These are phyloP conservation scores for Phylloscopus trochiloides DNA, from an alignment of 2,113 vertebrate species.

Conservation along the genomic window DNA sequence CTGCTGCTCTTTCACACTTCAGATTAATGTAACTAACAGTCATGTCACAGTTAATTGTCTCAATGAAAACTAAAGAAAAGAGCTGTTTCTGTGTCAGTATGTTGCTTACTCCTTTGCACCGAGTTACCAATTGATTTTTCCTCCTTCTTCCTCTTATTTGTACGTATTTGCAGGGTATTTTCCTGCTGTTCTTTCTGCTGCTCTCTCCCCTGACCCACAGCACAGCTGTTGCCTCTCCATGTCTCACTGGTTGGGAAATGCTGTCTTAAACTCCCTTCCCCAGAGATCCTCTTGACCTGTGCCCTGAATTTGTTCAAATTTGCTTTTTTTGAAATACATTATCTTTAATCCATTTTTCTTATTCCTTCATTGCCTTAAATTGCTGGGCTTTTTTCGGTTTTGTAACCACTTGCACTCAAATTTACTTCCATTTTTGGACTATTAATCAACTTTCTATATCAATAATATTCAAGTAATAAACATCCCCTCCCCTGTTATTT, in stretches of 20 bases:
- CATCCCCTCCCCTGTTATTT: neutral
- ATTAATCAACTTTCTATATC: slow-evolving; percentile 14
- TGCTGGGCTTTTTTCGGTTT: slow-evolving; percentile 5
- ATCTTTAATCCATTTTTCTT: slow-evolving; percentile 43
- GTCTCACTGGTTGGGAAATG: slow-evolving; percentile 63
- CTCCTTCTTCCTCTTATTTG: neutral
- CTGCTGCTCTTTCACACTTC: neutral
- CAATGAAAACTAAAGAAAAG: neutral
- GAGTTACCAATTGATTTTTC: neutral
- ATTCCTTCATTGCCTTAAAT: neutral
- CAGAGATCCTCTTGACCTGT: slow-evolving; percentile 65
- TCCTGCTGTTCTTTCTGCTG: slow-evolving; percentile 13
- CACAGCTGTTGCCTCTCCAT: slow-evolving; percentile 63
- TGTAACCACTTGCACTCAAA: slow-evolving; percentile 1
- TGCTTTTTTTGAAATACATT: slow-evolving; percentile 37
- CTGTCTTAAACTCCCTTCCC: slow-evolving; percentile 61
- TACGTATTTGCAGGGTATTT: slow-evolving; percentile 16
- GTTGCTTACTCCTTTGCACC: neutral
- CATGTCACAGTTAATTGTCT: neutral
- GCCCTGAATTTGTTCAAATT: slow-evolving; percentile 63
- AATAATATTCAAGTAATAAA: slow-evolving; percentile 8
- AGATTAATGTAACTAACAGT: neutral
- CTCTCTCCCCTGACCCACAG: slow-evolving; percentile 44
- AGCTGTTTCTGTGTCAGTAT: neutral
- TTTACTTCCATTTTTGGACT: slow-evolving; percentile 9